Base-by-base conservation (phyloP, 2,888 invertebrate species). In the Imbricaverruca yamaguchii region DNA sequence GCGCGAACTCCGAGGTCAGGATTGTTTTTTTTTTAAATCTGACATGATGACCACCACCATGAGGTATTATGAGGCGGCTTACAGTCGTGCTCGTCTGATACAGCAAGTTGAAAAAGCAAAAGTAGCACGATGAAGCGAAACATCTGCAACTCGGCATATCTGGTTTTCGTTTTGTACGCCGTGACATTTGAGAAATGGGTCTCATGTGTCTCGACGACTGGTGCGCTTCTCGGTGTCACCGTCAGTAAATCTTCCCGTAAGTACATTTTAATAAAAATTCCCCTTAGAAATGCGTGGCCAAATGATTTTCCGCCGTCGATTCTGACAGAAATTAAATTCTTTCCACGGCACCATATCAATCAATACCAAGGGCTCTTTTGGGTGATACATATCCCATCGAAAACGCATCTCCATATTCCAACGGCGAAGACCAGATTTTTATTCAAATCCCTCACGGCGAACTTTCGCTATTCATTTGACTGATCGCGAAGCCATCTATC, bases 391-490 rank as follows among this genome's bases (percentile, higher is more conserved):
- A 53, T 18, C 9, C 74, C 55, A 74, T 74, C 74, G 53, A 74
- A 74, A 74, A 74, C 74, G 74, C 74, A 55, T 74, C 55, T 74
- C 74, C 74, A 18, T 74, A 74, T 21, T 69, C 74, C 53, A 74
- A 74, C 18, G 74, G 21, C 74, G 53, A 21, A 12, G 21, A 21
- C 74, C 74, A 74, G 74, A 74, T 74, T 74, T 55, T 74, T 74
- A 74, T 74, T 74, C 74, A 74, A 74, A 74, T 74, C 74, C 74
- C 53, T 74, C 74, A 74, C 55, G 74, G 7, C 8, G 74, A 74
- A 74, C 74, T 74, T 74, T 74, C 39, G 53, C 74, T 74, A 74
- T 74, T 74, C 74, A 11, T 74, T 74, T 74, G 74, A 74, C 74
- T 74, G 74, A 74, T 74, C 55, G 55, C 74, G 21, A 21, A 55